phyloP scores from a whole-genome alignment of 2,113 vertebrate species.

The Eurypyga helias region DNA sequence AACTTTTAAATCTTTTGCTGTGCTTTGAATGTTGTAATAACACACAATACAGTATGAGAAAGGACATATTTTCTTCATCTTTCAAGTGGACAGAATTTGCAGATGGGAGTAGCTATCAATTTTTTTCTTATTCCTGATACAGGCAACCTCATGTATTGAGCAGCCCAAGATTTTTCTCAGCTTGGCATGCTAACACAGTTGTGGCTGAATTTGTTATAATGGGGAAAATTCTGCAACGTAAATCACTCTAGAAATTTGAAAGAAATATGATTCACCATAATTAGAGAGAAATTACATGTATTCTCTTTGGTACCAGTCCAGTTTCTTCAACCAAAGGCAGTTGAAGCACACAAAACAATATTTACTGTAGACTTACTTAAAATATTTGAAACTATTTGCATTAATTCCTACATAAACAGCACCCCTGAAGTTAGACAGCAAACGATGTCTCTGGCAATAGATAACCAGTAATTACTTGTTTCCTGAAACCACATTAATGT shows the following conservation, averaged over 20 bases:
- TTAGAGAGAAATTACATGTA: neutral
- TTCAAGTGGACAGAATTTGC: neutral
- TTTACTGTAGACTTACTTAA: slow-evolving; percentile 20
- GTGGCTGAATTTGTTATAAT: neutral
- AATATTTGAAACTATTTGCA: slow-evolving; percentile 20
- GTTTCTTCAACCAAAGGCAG: neutral
- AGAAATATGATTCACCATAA: neutral
- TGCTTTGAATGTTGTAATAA: neutral
- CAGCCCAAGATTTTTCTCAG: neutral
- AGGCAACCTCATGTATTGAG: neutral
- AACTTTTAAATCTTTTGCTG: neutral
- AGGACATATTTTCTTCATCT: neutral
- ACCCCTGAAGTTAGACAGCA: slow-evolving; percentile 17
- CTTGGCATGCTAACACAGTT: neutral
- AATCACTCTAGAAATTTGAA: neutral
- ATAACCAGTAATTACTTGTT: slow-evolving; percentile 60
- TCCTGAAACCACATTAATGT: slow-evolving; percentile 34
- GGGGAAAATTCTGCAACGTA: neutral
- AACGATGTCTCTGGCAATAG: neutral
- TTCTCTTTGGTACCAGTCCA: neutral
- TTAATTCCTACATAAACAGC: slow-evolving; percentile 24
- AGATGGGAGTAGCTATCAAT: neutral
- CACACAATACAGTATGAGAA: neutral
- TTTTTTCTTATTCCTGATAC: neutral
- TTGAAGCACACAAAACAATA: neutral